Base-by-base conservation (phyloP, 1,140 invertebrate species). In the Himalopsyche phryganea region DNA sequence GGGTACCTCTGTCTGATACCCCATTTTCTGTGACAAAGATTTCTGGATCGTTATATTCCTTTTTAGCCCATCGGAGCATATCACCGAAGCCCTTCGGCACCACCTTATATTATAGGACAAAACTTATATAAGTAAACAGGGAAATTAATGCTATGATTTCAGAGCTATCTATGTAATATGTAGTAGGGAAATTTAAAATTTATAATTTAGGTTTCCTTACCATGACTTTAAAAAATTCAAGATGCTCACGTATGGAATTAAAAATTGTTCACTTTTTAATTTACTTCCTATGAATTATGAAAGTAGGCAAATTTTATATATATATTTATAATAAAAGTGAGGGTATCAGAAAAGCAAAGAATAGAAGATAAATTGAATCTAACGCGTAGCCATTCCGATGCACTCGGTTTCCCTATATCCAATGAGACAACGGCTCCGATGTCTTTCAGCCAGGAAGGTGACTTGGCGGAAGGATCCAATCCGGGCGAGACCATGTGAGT, bases 21-120 rank as follows among this genome's bases (percentile, higher is more conserved):
- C 85, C 85, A 66, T 85, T 87, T 70, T 87, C 85, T 28, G 84
- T 85, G 10, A 86, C 80, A 61, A 81, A 79, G 46, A 86, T 78
- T 33, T 74, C 72, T 13, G 80, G 77, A 65, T 84, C 76, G 17
- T 79, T 77, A 67, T 85, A 86, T 4, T 77, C 74, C 49, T 76
- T 69, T 56, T 77, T 74, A 52, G 72, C 76, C 80, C 82, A 85
- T 49, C 81, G 80, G 23, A 86, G 67, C 18, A 84, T 66, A 52
- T 80, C 80, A 2, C 81, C 74, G 23, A 86, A 73, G 3, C 84
- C 83, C 65, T 78, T 78, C 1, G 84, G 84, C 1, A 81, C 73
- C 19, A 78, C 72, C 76, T 80, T 46, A 50, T 54, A 46, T 42
- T 15, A 42, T n/a, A 35, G 6, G 6, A 35, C 6, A 35, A 35